Conservation (phyloP, 2,113 vertebrate genomes). For the Ctenomys sociabilis region DNA sequence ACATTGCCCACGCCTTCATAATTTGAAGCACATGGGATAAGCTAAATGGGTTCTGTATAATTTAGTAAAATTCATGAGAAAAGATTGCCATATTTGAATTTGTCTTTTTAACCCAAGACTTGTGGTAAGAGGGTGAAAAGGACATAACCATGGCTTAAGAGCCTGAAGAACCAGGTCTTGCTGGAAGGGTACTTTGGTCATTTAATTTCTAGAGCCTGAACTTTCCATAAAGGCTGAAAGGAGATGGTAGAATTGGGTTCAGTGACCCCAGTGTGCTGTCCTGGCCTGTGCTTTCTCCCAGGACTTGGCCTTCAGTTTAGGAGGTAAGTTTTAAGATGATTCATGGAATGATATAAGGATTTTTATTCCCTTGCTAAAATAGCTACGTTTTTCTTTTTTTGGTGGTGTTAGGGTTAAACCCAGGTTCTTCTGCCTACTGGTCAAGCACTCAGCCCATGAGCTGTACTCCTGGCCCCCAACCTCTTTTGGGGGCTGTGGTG, state of each 20-base stretch:
- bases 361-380: slow-evolving; percentile 6
- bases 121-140: not conserved
- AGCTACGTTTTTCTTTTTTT: not conserved
- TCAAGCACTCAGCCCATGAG: not conserved
- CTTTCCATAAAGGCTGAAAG: not conserved
- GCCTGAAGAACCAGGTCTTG: not conserved
- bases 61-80: not conserved
- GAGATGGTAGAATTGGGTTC: too few relatives aligned
- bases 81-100: not conserved
- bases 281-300: not conserved
- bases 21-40: not conserved
- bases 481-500: not conserved
- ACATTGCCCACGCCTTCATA: not conserved
- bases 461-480: not conserved
- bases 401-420: not conserved
- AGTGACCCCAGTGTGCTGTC: not conserved
- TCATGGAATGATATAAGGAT: not conserved
- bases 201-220: not conserved
- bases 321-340: not conserved
- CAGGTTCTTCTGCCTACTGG: not conserved
- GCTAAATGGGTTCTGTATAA: not conserved
- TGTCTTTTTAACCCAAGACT: not conserved
- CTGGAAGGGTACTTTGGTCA: not conserved
- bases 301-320: not conserved
- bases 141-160: not conserved